A percentile compares a stretch with the other conserved stretches of the same genome.
phyloP scores from a whole-genome alignment of 2,888 invertebrate genomes.

The Furcula furcula region DNA sequence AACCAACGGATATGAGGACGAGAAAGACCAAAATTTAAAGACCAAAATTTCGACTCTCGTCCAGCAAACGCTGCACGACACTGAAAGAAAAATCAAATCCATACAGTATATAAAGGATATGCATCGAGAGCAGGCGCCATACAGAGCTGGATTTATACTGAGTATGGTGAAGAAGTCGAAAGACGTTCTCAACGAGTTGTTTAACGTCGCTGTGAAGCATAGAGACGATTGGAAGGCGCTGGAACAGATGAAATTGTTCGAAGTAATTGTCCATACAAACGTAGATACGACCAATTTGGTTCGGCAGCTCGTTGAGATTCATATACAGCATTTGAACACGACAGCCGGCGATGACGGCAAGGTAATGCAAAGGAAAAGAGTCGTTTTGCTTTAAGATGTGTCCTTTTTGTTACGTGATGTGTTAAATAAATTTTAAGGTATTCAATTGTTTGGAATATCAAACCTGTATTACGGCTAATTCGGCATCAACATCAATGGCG shows the following conservation, averaged over 20 bases:
- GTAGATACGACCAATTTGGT: conserved; percentile 64
- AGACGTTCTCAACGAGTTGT: conserved; percentile 59
- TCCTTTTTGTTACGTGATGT: neutral
- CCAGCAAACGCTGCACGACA: conserved; percentile 57
- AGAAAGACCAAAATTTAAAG: conserved; percentile 54
- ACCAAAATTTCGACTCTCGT: conserved; percentile 54
- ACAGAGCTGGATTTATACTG: conserved; percentile 58
- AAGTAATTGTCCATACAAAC: conserved; percentile 64
- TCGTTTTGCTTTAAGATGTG: conserved; percentile 34
- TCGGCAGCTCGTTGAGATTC: conserved; percentile 57
- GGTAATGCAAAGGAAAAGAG: conserved; percentile 20
- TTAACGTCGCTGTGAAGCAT: conserved; percentile 64
- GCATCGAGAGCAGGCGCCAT: conserved; percentile 40
- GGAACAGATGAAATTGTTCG: conserved; percentile 66
- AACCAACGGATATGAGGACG: conserved; percentile 21
- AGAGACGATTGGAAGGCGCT: conserved; percentile 62
- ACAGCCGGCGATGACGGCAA: conserved; percentile 9
- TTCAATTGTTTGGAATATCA: neutral
- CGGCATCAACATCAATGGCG: too few species aligned
- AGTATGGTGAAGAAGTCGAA: conserved; percentile 62
- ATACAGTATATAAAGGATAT: conserved; percentile 40
- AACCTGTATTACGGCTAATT: too few species aligned
- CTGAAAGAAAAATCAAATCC: conserved; percentile 45
- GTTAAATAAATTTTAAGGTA: neutral
- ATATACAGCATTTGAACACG: conserved; percentile 46